A percentile compares a stretch with the other conserved stretches of the same genome.
Evolutionary conservation across 2,113 vertebrate genomes (phyloP).

Genomic region (Vulpes ferrilata): DNA sequence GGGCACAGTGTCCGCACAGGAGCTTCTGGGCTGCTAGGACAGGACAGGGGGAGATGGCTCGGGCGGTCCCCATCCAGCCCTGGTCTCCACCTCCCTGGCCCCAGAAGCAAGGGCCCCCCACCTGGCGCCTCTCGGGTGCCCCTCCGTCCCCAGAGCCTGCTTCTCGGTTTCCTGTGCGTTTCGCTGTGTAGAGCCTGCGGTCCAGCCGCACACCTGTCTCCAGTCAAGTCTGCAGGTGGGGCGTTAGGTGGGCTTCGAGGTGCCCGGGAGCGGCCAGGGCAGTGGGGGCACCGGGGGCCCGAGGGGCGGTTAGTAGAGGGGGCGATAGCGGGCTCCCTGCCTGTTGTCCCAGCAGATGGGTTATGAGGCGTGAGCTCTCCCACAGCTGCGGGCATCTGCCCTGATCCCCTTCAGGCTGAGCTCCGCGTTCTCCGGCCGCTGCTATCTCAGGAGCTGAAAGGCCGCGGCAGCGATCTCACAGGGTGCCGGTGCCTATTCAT

Average conservation of each 20-base stretch:
- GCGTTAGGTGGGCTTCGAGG: neutral
- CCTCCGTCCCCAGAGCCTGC: neutral
- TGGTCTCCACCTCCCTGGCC: no score
- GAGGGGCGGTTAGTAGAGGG: constrained; percentile 36
- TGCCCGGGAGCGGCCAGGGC: no score
- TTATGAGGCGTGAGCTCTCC: constrained; percentile 74
- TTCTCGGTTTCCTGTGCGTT: neutral
- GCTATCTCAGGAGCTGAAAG: constrained; percentile 67
- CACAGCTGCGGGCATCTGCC: constrained; percentile 80
- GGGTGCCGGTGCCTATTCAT: constrained; percentile 61
- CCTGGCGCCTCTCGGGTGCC: no score
- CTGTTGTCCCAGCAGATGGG: constrained; percentile 82
- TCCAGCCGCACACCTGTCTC: neutral
- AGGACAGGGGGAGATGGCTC: neutral
- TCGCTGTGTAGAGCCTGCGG: neutral
- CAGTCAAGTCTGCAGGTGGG: neutral
- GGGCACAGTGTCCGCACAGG: neutral
- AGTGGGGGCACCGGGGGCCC: no score
- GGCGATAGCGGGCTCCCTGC: constrained; percentile 79
- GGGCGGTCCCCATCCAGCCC: no score
- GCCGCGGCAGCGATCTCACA: constrained; percentile 43
- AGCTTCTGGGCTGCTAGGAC: rapidly evolving
- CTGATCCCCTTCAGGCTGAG: constrained; percentile 79
- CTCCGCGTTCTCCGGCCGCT: no score
- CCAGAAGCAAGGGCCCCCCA: neutral